Base-by-base conservation (phyloP, 2,113 vertebrate species). In the Melospiza georgiana region DNA sequence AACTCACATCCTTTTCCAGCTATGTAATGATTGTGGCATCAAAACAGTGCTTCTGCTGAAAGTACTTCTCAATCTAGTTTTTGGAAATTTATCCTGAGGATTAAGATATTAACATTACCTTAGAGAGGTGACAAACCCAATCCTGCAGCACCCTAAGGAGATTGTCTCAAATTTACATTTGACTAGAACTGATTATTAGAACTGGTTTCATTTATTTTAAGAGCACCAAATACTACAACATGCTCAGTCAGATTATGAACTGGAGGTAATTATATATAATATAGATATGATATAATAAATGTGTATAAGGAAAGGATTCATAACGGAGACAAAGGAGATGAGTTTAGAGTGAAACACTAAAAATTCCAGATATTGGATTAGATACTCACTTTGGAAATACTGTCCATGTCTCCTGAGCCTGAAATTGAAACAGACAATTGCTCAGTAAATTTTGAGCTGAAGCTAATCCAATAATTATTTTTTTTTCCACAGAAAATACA, bases 321-420 rank as follows among this genome's bases (percentile, higher is more conserved):
- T 61, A 76, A 91, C 1, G 10, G 31, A 65, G 84, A 58, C 27
- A 76, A 95, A 79, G 21, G 77, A 87, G 81, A 13, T 48, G 9
- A 22, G 9, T 28, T 69, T 71, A 54, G 20, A 89, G 58, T 81
- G 49, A 90, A 93, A 84, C 11, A 57, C 73, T 76, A 69, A 82
- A 91, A 84, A 87, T 54, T 39, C 5, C 43, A 63, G 58, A 58
- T 62, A 92, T 33, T 62, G 84, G 4, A 84, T 21, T 61, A 28
- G 68, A 61, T 87, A 97, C 97, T 98, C 90, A 99, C 99, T 98
- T 99, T 99, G 97, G 99, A 99, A 98, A 99, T 99, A 98, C 99
- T 99, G 98, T 99, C 99, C 98, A 99, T 99, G 96, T 99, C 99
- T 97, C 99, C 99, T 93, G 99, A 99, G 92, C 99, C 99, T 99